Conservation (phyloP, 2,888 invertebrate species). For the Patella ulyssiponensis region DNA sequence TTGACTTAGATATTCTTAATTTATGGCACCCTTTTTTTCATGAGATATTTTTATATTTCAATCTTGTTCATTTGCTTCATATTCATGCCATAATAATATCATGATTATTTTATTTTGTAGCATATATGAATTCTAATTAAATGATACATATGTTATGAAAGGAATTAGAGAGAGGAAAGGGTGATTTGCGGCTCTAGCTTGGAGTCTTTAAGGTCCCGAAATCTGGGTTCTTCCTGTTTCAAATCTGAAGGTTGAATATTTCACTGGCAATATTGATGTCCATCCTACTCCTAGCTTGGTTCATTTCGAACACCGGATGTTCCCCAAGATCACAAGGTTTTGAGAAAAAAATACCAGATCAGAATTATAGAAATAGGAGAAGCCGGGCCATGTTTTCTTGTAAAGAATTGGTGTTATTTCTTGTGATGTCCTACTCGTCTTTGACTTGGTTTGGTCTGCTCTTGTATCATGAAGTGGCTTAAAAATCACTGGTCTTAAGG, state of each 20-base stretch:
- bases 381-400: neutral
- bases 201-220: no score
- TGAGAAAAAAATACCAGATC: no score
- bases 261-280: no score
- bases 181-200: no score
- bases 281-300: neutral
- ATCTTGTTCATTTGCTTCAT: neutral
- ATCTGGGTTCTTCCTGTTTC: no score
- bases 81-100: constrained; percentile 5
- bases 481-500: neutral
- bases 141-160: neutral
- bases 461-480: constrained; percentile 9
- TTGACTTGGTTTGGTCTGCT: constrained; percentile 9
- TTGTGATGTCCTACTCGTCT: neutral
- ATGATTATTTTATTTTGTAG: constrained; percentile 13
- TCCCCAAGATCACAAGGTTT: neutral
- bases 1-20: neutral
- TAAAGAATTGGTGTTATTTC: constrained; percentile 7
- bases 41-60: no score
- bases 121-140: constrained; percentile 1
- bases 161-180: no score
- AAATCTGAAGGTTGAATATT: no score
- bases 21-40: neutral
- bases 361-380: no score
- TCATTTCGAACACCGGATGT: neutral